Base-by-base conservation (phyloP, 2,888 invertebrate species). In the Esperia sulphurella region DNA sequence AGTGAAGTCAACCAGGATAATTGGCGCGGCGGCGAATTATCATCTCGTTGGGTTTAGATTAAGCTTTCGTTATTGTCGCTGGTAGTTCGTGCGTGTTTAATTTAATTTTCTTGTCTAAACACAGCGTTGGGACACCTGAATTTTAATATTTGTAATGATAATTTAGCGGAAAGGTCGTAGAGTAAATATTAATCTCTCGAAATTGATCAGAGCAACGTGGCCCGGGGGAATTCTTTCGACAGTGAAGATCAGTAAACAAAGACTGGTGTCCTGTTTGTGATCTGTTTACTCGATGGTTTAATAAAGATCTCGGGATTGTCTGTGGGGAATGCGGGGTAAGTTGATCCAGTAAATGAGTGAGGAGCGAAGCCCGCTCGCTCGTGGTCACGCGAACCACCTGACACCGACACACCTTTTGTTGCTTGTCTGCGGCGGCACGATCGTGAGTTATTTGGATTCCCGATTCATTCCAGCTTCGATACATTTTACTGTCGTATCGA, bases 41-140 rank as follows among this genome's bases (percentile, higher is more conserved):
- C 54, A 57, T 59, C 58, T 56, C 53, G 63, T 59, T 59, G 59
- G 59, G 60, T 62, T 61, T 53, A 57, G 58, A 61, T 74, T 79
- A 75, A 70, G 75, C 75, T 80, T 80, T 79, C 79, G 71, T 79
- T 83, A 81, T 76, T 74, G 78, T 79, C 59, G 65, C 58, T 66
- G 73, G 59, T 71, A 75, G 73, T 74, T 87, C 84, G 87, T 85
- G 86, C 86, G 81, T 84, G 73, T 67, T 80, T 79, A 79, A 87
- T 84, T 79, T 71, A 72, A 80, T 77, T 83, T 81, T 76, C 73
- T 79, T 74, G 75, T 63, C 55, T 56, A 69, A 70, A 68, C 62
- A 66, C 61, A 62, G 56, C 63, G 66, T 76, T 73, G 64, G 57
- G 68, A 70, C 75, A 64, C 60, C 63, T 43, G 59, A 66, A 35